Evolutionary conservation across 2,797 vertebrate genomes (phyloP).

Genomic region (Bovichtus variegatus): DNA sequence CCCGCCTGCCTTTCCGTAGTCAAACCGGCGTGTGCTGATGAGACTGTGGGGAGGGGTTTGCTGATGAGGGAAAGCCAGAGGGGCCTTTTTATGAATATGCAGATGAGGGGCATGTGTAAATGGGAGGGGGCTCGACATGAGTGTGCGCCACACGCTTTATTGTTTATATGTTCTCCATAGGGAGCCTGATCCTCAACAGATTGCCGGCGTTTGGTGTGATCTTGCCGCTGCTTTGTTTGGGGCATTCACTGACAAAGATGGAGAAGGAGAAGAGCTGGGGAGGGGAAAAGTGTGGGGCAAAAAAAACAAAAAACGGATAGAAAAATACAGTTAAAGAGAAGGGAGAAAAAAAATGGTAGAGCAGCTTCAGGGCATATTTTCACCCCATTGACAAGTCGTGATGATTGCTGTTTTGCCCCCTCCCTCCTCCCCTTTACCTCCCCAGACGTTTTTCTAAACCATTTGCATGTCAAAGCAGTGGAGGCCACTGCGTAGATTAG

Average conservation of each 20-base stretch:
- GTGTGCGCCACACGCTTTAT: conserved; percentile 90
- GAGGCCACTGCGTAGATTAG: conserved; percentile 92
- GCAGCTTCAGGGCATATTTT: conserved; percentile 89
- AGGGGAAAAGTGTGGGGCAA: conserved; percentile 42
- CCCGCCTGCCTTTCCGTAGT: conserved; percentile 74
- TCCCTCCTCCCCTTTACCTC: conserved; percentile 81
- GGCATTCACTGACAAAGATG: conserved; percentile 79
- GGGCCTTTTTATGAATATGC: conserved; percentile 89
- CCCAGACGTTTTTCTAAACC: conserved; percentile 88
- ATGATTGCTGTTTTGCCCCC: conserved; percentile 90
- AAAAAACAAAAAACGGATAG: conserved; percentile 50
- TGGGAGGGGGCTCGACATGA: conserved; percentile 86
- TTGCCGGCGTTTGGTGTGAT: conserved; percentile 89
- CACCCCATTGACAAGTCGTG: conserved; percentile 90
- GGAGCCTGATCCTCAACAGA: conserved; percentile 92
- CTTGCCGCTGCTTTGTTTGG: conserved; percentile 83
- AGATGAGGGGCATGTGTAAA: conserved; percentile 86
- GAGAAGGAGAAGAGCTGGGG: conserved; percentile 66
- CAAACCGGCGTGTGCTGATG: conserved; percentile 85
- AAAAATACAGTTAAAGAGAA: conserved; percentile 81
- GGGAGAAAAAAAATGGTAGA: conserved; percentile 68
- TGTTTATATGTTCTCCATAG: conserved; percentile 89
- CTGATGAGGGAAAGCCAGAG: conserved; percentile 85
- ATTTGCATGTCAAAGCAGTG: conserved; percentile 96
- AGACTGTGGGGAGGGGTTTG: conserved; percentile 82